A percentile compares a stretch with the other conserved stretches of the same genome.
These are phyloP conservation scores for Oceanites oceanicus DNA, from an alignment of 2,113 vertebrate species.

Conservation along the genomic window DNA sequence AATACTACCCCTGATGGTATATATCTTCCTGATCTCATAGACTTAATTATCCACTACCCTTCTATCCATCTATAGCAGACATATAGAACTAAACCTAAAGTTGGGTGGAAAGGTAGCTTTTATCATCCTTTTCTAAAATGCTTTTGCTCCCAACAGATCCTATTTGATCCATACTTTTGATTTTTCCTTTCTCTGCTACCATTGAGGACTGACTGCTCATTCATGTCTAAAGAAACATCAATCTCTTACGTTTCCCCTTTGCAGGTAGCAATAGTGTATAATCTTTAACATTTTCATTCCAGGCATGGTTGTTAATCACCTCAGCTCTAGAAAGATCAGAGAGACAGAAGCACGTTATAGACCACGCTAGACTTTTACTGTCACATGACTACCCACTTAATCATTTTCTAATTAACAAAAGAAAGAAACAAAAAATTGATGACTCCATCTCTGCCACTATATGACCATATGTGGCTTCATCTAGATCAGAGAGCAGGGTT, in stretches of 20 bases:
- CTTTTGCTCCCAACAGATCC: neutral
- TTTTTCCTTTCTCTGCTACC: neutral
- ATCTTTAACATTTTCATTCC: neutral
- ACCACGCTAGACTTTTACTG: neutral
- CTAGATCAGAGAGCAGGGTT: neutral
- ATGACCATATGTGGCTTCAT: neutral
- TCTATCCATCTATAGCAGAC: neutral
- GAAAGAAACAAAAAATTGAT: neutral
- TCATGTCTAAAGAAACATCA: neutral
- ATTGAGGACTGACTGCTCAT: neutral
- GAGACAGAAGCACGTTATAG: neutral
- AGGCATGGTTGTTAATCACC: neutral
- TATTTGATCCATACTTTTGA: neutral
- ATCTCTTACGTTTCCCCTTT: neutral
- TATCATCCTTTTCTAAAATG: neutral
- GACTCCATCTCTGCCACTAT: neutral
- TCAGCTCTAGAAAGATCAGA: neutral
- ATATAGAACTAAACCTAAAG: neutral
- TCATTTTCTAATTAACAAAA: neutral
- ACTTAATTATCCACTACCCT: neutral
- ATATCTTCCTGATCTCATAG: neutral
- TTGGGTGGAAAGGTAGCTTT: neutral
- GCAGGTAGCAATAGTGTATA: neutral
- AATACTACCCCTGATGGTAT: neutral
- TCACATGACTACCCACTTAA: neutral